Conservation (phyloP, 2,888 invertebrate genomes). For the Trichopria drosophilae region DNA sequence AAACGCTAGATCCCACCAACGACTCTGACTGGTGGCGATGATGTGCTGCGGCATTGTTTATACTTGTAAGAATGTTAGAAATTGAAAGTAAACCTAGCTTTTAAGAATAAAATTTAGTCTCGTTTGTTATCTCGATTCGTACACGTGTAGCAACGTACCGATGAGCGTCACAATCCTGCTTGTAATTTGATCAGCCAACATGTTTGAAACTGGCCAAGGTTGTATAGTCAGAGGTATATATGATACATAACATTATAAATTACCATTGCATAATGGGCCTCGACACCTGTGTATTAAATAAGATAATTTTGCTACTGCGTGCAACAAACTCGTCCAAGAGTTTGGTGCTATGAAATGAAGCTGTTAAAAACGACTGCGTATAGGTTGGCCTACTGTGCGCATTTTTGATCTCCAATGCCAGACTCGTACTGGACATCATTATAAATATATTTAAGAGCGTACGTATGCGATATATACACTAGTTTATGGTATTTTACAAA, state of each 20-base stretch:
- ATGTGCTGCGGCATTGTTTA: conserved; percentile 21
- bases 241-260: too few relatives aligned
- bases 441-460: too few relatives aligned
- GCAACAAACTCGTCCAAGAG: neutral
- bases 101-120: conserved; percentile 6
- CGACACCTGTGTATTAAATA: conserved; percentile 10
- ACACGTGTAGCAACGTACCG: too few relatives aligned
- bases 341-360: conserved; percentile 1
- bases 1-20: too few relatives aligned
- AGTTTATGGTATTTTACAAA: conserved; percentile 25
- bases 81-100: conserved; percentile 23
- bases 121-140: conserved; percentile 11
- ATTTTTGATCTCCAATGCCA: conserved; percentile 6
- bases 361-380: conserved; percentile 3
- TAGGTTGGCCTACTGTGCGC: conserved; percentile 13
- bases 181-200: too few relatives aligned
- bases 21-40: too few relatives aligned
- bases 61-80: conserved; percentile 9
- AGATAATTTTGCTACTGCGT: conserved; percentile 12
- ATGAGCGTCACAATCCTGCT: too few relatives aligned
- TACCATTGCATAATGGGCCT: neutral
- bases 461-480: conserved; percentile 10
- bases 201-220: too few relatives aligned
- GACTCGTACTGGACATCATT: too few relatives aligned
- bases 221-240: too few relatives aligned